Evolutionary conservation across 2,888 invertebrate genomes (phyloP), one percentile per base, ranked within the genome.

Genomic region (Scotopteryx bipunctaria): DNA sequence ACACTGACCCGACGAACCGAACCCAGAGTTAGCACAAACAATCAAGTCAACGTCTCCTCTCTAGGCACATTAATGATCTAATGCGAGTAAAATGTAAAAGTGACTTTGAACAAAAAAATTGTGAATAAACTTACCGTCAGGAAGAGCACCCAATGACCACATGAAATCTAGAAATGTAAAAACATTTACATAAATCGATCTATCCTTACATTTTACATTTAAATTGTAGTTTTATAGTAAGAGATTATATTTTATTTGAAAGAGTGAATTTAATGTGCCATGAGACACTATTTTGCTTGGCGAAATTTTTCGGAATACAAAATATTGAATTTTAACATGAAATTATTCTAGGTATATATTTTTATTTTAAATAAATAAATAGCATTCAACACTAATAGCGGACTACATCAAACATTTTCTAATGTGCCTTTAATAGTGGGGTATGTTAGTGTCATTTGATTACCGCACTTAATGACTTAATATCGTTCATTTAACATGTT

Each of bases 121-220:
- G 71, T 76, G 71, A 78, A 73, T 71, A 53, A 81, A 95, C 96
- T 96, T 93, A 97, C 97, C 97, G 93, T 97, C 97, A 92, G 97
- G 97, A 93, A 97, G 95, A 93, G 97, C 96, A 94, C 97, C 97
- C 95, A 97, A 95, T 92, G 97, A 97, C 97, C 97, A 97, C 97
- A 97, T 97, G 95, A 97, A 97, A 96, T 97, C 97, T 97, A 95
- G 92, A 95, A 93, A 92, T 91, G 92, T 90, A 91, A 91, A 91
- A 91, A 90, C 83, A 91, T 88, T 89, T 89, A 87, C 88, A 88
- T 90, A 88, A 90, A 83, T 89, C 83, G 88, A 89, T 77, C 88
- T 81, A 87, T 83, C 78, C 83, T 88, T 86, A 87, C 74, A 85
- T 77, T 75, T 83, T 83, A 86, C 67, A 78, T 71, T 79, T 77